phyloP scores from a whole-genome alignment of 2,113 vertebrate genomes.

The Gymnogyps californianus region DNA sequence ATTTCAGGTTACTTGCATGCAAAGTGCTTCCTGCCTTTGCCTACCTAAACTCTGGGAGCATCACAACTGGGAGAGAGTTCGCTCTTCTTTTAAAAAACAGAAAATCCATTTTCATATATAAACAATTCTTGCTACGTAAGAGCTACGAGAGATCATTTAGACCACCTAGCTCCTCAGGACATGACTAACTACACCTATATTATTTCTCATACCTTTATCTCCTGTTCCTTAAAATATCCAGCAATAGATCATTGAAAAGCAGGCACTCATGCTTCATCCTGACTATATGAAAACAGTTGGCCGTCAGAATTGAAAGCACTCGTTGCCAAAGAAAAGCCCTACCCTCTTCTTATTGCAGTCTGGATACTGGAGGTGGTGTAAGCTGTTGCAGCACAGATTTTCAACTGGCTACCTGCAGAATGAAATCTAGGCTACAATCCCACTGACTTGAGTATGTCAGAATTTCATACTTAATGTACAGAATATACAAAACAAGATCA shows the following conservation, averaged over 20 bases:
- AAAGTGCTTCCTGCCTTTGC: background rate
- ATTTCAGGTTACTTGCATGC: background rate
- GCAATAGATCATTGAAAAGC: background rate
- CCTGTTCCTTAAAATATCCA: background rate
- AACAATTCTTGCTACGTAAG: background rate
- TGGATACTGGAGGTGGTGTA: background rate
- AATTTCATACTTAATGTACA: background rate
- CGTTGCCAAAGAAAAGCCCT: background rate
- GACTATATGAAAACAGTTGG: fast-evolving
- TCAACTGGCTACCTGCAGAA: background rate
- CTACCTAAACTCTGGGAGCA: background rate
- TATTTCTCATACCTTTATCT: background rate
- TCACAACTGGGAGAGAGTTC: background rate
- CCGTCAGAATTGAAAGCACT: background rate
- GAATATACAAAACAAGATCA: background rate
- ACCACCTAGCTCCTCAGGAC: background rate
- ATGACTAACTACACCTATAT: background rate
- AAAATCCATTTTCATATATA: background rate
- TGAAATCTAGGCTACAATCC: background rate
- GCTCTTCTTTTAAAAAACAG: background rate
- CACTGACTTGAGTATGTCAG: background rate
- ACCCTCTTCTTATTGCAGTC: background rate
- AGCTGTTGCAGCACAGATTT: background rate
- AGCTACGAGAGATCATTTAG: background rate
- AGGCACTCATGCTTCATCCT: background rate